A percentile compares a stretch with the other conserved stretches of the same genome.
phyloP scores from a whole-genome alignment of 2,888 invertebrate species.

The Lathronympha strigana region DNA sequence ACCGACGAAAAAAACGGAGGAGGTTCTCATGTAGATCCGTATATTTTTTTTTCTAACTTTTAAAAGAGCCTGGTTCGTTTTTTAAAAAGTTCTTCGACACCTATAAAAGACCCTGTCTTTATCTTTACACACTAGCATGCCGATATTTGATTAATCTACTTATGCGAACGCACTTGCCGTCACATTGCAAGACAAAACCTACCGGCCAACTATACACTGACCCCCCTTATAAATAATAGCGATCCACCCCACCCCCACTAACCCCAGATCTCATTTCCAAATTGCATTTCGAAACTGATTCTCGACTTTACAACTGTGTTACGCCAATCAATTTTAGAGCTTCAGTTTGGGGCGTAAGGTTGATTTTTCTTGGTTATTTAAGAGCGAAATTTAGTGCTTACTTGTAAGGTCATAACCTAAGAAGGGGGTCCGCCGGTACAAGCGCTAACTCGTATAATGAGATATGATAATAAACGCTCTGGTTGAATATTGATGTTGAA shows the following conservation, averaged over 20 bases:
- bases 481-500: constrained; percentile 82
- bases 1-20: too few relatives aligned
- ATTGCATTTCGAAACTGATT: constrained; percentile 81
- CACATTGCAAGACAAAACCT: constrained; percentile 57
- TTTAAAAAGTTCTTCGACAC: too few relatives aligned
- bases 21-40: too few relatives aligned
- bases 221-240: constrained; percentile 84
- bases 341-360: constrained; percentile 53
- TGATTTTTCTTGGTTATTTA: constrained; percentile 48
- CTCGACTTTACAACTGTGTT: constrained; percentile 72
- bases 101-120: too few relatives aligned
- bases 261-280: constrained; percentile 82
- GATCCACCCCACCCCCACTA: constrained; percentile 75
- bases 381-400: constrained; percentile 64
- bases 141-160: constrained; percentile 24
- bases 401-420: constrained; percentile 76
- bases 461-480: constrained; percentile 84
- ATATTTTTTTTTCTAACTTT: too few relatives aligned
- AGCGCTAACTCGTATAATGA: constrained; percentile 84
- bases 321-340: constrained; percentile 52
- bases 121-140: neutral
- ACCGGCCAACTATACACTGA: constrained; percentile 72
- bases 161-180: constrained; percentile 25
- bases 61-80: too few relatives aligned
- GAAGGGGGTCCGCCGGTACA: constrained; percentile 73